Evolutionary conservation across 2,113 vertebrate genomes (phyloP).

Genomic region (Oxyura jamaicensis): DNA sequence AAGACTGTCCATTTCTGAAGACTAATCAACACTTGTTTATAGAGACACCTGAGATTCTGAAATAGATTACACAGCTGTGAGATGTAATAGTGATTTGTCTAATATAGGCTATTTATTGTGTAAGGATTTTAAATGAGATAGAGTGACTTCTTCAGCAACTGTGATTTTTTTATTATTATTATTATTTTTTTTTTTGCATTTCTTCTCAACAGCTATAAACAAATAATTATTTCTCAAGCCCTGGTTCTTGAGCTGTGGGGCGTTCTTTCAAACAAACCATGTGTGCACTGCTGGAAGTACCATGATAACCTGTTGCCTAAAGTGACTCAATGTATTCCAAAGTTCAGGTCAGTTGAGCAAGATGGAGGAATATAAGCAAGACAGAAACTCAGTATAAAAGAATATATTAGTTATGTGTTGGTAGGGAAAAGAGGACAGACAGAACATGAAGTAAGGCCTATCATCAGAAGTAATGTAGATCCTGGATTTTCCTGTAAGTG

Average conservation of each 20-base stretch:
- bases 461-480: neutral
- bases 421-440: neutral
- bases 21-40: neutral
- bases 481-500: neutral
- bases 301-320: neutral
- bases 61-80: neutral
- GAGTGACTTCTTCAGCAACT: neutral
- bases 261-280: neutral
- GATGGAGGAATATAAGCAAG: neutral
- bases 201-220: neutral
- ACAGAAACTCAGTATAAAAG: neutral
- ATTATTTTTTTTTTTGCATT: neutral
- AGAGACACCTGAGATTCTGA: neutral
- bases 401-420: accelerated
- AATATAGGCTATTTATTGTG: neutral
- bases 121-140: neutral
- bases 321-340: neutral
- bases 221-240: neutral
- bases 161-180: neutral
- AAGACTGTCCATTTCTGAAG: neutral
- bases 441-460: neutral
- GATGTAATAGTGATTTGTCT: neutral
- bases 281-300: neutral
- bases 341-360: neutral
- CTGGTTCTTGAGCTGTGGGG: neutral